phyloP scores from a whole-genome alignment of 2,888 invertebrate genomes.

The Hetaerina titia region DNA sequence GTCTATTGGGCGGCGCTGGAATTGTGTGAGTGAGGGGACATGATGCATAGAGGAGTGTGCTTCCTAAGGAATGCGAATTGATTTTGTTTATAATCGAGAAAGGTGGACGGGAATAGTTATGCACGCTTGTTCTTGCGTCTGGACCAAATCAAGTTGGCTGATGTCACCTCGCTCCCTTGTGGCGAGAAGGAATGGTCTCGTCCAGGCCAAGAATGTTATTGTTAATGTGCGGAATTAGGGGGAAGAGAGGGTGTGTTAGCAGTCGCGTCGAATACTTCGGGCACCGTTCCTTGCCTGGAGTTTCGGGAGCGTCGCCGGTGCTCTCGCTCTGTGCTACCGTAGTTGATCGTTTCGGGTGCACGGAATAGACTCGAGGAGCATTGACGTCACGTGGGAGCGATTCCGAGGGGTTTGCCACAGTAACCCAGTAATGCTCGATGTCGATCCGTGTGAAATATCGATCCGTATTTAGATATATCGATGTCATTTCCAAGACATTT shows the following conservation, averaged over 20 bases:
- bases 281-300: neutral
- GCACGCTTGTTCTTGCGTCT: neutral
- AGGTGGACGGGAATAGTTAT: neutral
- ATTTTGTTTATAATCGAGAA: neutral
- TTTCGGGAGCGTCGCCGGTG: neutral
- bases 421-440: too few species aligned
- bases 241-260: neutral
- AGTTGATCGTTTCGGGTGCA: neutral
- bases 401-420: too few species aligned
- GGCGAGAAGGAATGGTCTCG: neutral
- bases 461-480: too few species aligned
- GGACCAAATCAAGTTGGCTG: slow-evolving; percentile 13
- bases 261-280: neutral
- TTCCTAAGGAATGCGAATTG: slow-evolving; percentile 7
- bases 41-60: neutral
- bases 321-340: neutral
- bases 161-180: slow-evolving; percentile 2
- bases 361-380: too few species aligned
- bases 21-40: neutral
- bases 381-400: too few species aligned
- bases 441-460: too few species aligned
- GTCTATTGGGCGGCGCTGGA: neutral
- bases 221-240: neutral
- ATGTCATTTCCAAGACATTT: too few species aligned
- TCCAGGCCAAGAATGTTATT: slow-evolving; percentile 32